A percentile compares a stretch with the other conserved stretches of the same genome.
Evolutionary conservation across 2,113 vertebrate genomes (phyloP).

Genomic region (Rattus rattus): DNA sequence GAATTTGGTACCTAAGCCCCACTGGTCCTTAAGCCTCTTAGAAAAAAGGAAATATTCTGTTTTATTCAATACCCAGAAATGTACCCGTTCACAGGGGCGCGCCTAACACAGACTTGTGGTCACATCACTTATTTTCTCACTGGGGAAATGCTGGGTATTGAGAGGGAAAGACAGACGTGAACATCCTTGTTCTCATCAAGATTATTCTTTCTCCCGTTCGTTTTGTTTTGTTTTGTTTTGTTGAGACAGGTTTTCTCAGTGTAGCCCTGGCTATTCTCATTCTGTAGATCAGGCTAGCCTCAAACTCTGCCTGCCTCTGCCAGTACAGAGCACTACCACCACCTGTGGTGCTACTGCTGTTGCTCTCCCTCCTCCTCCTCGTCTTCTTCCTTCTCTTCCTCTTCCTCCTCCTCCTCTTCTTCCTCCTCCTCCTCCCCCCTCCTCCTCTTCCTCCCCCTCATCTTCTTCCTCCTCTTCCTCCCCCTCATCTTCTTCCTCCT

Average conservation of each 20-base stretch:
- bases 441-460: no score
- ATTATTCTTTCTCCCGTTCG: neutral
- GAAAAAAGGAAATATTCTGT: conserved; percentile 5
- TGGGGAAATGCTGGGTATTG: neutral
- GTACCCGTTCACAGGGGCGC: neutral
- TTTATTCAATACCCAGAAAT: neutral
- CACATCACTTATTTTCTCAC: neutral
- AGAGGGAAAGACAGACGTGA: neutral
- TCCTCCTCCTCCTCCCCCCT: no score
- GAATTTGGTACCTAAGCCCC: neutral
- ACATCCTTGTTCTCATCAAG: neutral
- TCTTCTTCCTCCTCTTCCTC: no score
- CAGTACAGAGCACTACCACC: neutral
- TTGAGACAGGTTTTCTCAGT: neutral
- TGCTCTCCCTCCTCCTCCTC: no score
- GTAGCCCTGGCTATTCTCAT: neutral
- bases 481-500: no score
- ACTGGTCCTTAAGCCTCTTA: neutral
- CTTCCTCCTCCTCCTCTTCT: no score
- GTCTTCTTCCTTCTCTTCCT: no score
- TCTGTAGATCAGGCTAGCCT: neutral
- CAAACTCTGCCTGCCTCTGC: neutral
- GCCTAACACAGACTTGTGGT: conserved; percentile 1
- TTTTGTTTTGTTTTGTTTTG: neutral
- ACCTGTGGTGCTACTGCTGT: no score